Conservation (phyloP, 2,888 invertebrate genomes). For the Oscheius sp. region DNA sequence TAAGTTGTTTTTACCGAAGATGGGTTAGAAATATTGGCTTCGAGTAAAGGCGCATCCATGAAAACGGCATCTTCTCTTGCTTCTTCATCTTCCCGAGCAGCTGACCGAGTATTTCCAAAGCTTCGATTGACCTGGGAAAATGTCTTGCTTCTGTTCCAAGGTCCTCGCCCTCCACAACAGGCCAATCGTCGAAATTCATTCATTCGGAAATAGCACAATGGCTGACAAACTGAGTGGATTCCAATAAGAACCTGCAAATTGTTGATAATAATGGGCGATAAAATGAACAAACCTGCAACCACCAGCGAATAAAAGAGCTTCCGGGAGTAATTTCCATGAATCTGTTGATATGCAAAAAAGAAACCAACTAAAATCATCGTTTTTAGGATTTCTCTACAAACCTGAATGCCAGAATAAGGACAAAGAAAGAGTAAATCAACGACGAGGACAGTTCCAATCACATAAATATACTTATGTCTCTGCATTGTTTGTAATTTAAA, state of each 20-base stretch:
- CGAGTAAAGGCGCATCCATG: slow-evolving; percentile 3
- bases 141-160: slow-evolving; percentile 60
- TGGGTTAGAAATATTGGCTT: slow-evolving; percentile 1
- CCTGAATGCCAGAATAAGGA: slow-evolving; percentile 66
- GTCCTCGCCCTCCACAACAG: slow-evolving; percentile 56
- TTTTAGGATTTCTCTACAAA: background rate
- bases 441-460: slow-evolving; percentile 68
- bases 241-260: slow-evolving; percentile 68
- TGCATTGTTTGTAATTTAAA: slow-evolving; percentile 56
- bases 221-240: slow-evolving; percentile 69
- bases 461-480: slow-evolving; percentile 69
- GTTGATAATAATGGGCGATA: too few species aligned
- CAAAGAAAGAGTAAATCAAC: slow-evolving; percentile 69
- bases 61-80: background rate
- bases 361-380: slow-evolving; percentile 52
- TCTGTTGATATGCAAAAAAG: slow-evolving; percentile 66
- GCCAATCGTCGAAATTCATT: slow-evolving; percentile 69
- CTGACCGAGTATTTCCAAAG: slow-evolving; percentile 57
- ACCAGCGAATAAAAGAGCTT: slow-evolving; percentile 63
- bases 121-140: slow-evolving; percentile 62
- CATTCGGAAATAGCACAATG: slow-evolving; percentile 68
- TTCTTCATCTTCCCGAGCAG: slow-evolving; percentile 42
- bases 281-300: slow-evolving; percentile 55
- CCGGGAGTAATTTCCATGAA: slow-evolving; percentile 53
- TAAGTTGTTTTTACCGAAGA: background rate